phyloP scores from a whole-genome alignment of 2,113 vertebrate species.

The Nansenia antarctica region DNA sequence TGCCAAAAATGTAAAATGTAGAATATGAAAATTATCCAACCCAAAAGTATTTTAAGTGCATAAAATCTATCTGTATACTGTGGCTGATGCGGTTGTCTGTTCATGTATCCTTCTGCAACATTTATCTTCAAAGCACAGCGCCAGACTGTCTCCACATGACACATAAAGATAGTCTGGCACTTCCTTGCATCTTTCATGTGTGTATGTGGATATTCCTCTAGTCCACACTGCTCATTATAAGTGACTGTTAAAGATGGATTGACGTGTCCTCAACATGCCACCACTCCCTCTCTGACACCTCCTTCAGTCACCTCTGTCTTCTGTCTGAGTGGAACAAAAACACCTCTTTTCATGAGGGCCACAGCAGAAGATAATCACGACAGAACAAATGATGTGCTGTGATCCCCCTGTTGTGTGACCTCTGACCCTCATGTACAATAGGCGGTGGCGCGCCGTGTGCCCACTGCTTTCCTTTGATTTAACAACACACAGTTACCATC shows the following conservation, averaged over 20 bases:
- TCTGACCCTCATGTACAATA: slow-evolving; percentile 34
- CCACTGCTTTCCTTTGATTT: slow-evolving; percentile 7
- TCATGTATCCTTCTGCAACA: slow-evolving; percentile 13
- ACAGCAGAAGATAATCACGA: slow-evolving; percentile 58
- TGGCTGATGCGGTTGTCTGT: slow-evolving; percentile 61
- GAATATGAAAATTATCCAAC: slow-evolving; percentile 52
- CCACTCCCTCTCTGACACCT: slow-evolving; percentile 22
- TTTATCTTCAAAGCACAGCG: neutral
- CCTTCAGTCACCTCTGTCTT: too few species aligned
- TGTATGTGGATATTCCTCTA: neutral
- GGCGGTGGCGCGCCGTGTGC: neutral
- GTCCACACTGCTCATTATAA: neutral
- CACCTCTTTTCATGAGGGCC: slow-evolving; percentile 54
- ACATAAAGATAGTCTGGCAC: neutral
- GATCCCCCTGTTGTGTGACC: slow-evolving; percentile 44
- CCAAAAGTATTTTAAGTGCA: slow-evolving; percentile 51
- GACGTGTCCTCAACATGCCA: slow-evolving; percentile 40
- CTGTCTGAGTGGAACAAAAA: neutral
- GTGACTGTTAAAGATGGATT: slow-evolving; percentile 29
- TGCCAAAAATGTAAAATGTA: too few species aligned
- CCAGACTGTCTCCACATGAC: neutral
- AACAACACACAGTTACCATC: too few species aligned
- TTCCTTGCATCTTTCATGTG: too few species aligned
- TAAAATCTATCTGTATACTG: slow-evolving; percentile 33
- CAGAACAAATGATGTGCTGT: slow-evolving; percentile 53